Conservation (phyloP, 2,113 vertebrate genomes). For the Hymenochirus boettgeri region DNA sequence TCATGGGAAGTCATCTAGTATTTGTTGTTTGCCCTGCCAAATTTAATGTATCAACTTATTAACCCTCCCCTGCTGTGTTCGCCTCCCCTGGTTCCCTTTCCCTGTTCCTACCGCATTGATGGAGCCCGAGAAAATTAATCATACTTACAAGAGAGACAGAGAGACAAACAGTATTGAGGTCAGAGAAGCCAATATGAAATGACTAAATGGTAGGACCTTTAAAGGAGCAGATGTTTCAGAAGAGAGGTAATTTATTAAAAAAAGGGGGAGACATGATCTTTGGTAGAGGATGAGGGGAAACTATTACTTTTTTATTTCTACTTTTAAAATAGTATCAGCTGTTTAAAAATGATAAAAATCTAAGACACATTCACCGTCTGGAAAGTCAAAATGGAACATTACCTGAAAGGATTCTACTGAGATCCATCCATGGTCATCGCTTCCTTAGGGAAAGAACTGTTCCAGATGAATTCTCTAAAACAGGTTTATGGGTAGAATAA, state of each 20-base stretch:
- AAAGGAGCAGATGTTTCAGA: conserved; percentile 40
- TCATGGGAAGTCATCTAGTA: conserved; percentile 32
- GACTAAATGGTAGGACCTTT: conserved; percentile 32
- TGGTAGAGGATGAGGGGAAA: conserved; percentile 10
- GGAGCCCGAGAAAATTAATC: conserved; percentile 37
- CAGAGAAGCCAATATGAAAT: conserved; percentile 36
- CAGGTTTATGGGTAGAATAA: no score
- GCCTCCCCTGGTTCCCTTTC: conserved; percentile 15
- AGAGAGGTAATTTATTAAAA: conserved; percentile 32
- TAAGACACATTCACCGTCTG: not conserved
- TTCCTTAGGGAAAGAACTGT: no score
- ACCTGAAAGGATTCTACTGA: no score
- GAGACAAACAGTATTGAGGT: conserved; percentile 39
- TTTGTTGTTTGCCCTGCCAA: conserved; percentile 37
- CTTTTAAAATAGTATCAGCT: not conserved
- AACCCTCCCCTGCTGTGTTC: conserved; percentile 38
- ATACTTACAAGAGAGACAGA: conserved; percentile 36
- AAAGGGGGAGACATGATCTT: conserved; percentile 9
- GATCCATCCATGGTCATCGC: no score
- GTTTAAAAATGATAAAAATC: not conserved
- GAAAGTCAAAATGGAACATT: no score
- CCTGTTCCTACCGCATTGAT: conserved; percentile 11
- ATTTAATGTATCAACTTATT: conserved; percentile 40
- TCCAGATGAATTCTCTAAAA: no score
- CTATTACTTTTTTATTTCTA: conserved; percentile 24